Evolutionary conservation across 2,888 invertebrate genomes (phyloP), one percentile per base, ranked within the genome.

Genomic region (Choristoneura rosaceana): DNA sequence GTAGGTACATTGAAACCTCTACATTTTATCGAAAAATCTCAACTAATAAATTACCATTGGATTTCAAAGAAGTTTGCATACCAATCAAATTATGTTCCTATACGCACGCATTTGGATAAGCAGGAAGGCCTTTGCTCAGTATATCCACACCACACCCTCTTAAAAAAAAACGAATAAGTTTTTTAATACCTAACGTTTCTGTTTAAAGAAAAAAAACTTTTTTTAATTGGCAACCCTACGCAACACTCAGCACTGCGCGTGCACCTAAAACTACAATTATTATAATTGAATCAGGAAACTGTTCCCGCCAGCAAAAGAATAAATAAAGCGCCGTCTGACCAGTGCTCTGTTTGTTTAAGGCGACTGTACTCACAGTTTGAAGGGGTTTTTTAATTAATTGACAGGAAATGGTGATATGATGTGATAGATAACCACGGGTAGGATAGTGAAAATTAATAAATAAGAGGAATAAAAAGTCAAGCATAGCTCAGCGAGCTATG

Each of bases 251-350:
- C 52, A 61, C 50, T 66, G 66, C 62, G 71, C 71, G 62, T 73
- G 75, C 78, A 79, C 76, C 74, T 77, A 80, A 78, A 80, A 78
- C 78, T 77, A 84, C 87, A 88, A 90, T 90, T 87, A 87, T 84
- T 88, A 88, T 90, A 89, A 91, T 91, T 89, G 87, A 90, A 90
- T 90, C 87, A 89, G 89, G 89, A 90, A 87, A 83, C 84, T 77
- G 84, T 84, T 89, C 86, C 88, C 82, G 80, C 78, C 79, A 79
- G 78, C 74, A 74, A 76, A 78, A 80, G 80, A 87, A 89, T 89
- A 88, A 89, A 90, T 89, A 90, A 88, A 89, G 85, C 81, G 81
- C 82, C 84, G 83, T 80, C 75, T 73, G 73, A 74, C 79, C 79
- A 82, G 76, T 78, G 81, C 81, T 79, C 81, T 81, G 79, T 78